phyloP scores from a whole-genome alignment of 2,888 invertebrate species.

The Pterostichus niger region DNA sequence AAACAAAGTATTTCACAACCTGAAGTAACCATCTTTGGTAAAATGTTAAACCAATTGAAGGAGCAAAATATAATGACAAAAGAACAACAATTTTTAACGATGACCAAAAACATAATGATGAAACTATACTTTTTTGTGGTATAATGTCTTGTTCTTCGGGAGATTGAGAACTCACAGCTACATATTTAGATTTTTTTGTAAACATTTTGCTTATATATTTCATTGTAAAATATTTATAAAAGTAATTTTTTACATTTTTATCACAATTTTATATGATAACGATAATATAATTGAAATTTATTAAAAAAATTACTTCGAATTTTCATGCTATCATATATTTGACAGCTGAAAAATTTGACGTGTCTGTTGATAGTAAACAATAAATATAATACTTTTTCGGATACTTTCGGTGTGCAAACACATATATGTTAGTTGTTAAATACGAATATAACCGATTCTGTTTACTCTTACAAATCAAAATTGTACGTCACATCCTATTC shows the following conservation, averaged over 20 bases:
- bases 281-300: background rate
- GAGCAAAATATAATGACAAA: constrained; percentile 90
- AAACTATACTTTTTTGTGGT: constrained; percentile 72
- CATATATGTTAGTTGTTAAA: background rate
- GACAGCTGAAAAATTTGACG: constrained; percentile 48
- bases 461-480: background rate
- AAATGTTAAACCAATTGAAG: constrained; percentile 97
- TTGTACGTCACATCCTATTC: constrained; percentile 25
- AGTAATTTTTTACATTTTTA: constrained; percentile 38
- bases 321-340: constrained; percentile 52
- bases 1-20: constrained; percentile 77
- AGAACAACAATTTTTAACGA: constrained; percentile 77
- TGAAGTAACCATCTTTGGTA: constrained; percentile 96
- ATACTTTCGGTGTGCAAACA: background rate
- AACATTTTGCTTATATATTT: constrained; percentile 51
- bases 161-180: constrained; percentile 57
- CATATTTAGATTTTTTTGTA: constrained; percentile 58
- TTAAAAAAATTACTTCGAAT: constrained; percentile 6
- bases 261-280: background rate
- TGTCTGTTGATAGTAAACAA: constrained; percentile 33
- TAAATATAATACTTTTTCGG: constrained; percentile 7
- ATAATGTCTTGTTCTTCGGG: constrained; percentile 72
- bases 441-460: constrained; percentile 22
- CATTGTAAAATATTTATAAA: background rate
- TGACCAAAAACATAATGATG: constrained; percentile 74